These are phyloP conservation scores for Thunnus maccoyii DNA, from an alignment of 2,113 vertebrate species.

Conservation along the genomic window DNA sequence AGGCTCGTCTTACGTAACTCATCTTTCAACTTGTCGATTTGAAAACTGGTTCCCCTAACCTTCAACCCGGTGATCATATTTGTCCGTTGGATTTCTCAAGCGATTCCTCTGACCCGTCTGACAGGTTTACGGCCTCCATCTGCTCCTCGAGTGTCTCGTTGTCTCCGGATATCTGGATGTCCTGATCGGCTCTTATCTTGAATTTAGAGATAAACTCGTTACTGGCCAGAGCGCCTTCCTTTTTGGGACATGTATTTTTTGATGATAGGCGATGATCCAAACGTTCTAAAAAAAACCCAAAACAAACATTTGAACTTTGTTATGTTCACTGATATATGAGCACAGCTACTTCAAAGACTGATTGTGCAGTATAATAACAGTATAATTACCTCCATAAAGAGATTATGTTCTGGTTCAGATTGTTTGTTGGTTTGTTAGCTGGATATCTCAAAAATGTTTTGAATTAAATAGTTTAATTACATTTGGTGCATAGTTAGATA, in stretches of 20 bases:
- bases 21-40: not conserved
- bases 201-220: conserved; percentile 84
- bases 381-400: no score
- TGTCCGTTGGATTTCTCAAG: conserved; percentile 61
- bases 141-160: conserved; percentile 49
- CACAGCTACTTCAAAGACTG: no score
- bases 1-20: not conserved
- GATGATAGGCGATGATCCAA: conserved; percentile 57
- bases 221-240: conserved; percentile 81
- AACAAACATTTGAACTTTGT: not conserved
- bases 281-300: conserved; percentile 66
- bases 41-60: not conserved
- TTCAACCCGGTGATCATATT: conserved; percentile 34
- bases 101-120: conserved; percentile 40
- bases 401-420: not conserved
- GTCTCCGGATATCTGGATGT: conserved; percentile 23
- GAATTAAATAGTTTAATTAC: no score
- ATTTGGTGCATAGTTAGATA: no score
- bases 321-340: not conserved
- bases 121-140: conserved; percentile 60
- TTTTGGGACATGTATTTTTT: conserved; percentile 68
- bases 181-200: conserved; percentile 51
- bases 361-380: no score
- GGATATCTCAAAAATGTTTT: not conserved
- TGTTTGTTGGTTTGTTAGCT: not conserved